phyloP scores from a whole-genome alignment of 2,797 vertebrate genomes.

The Antrozous pallidus region DNA sequence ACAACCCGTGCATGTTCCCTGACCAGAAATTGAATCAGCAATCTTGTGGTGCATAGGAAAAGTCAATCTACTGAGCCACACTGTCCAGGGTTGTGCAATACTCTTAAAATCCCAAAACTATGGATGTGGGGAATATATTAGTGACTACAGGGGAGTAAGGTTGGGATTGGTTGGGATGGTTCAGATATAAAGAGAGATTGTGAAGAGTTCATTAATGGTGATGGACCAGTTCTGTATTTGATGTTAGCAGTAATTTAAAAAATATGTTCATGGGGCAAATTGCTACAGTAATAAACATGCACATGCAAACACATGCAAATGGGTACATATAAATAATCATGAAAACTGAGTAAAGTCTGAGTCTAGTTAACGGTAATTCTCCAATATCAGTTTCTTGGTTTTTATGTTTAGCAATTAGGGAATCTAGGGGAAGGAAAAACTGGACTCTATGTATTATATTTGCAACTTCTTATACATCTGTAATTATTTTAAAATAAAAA shows the following conservation, averaged over 20 bases:
- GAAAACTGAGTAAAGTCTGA: neutral
- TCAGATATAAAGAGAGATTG: neutral
- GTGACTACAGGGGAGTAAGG: neutral
- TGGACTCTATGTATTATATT: neutral
- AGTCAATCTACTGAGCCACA: neutral
- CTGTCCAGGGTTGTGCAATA: neutral
- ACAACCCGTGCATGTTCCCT: neutral
- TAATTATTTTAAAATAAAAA: neutral
- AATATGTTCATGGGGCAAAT: neutral
- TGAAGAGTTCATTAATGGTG: neutral
- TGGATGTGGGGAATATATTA: neutral
- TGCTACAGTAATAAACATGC: neutral
- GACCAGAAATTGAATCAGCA: neutral
- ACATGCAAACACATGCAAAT: neutral
- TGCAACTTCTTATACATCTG: neutral
- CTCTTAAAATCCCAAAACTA: neutral
- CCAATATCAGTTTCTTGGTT: neutral
- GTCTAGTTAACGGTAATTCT: neutral
- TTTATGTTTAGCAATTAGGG: neutral
- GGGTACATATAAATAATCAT: neutral
- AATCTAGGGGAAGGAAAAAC: neutral
- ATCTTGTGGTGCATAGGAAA: neutral
- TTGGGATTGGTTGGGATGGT: neutral
- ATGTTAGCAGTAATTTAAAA: neutral
- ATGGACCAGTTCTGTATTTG: neutral